Evolutionary conservation across 2,888 invertebrate genomes (phyloP).

Genomic region (Ptilodon capucinus): DNA sequence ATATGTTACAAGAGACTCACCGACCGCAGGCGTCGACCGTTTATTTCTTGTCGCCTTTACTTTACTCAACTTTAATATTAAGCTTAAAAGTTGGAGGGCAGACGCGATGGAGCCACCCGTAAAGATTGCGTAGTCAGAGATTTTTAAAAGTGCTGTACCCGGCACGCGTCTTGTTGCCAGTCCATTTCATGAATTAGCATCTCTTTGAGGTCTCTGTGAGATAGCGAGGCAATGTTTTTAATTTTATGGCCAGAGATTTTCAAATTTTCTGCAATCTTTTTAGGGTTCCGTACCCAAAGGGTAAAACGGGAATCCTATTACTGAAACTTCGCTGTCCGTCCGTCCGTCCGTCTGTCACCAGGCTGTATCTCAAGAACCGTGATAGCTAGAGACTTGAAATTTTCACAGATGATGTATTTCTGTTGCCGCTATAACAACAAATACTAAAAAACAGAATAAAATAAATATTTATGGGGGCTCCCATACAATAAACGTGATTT

Average conservation of each 20-base stretch:
- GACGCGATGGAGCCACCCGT: constrained; percentile 14
- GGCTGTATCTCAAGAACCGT: too few species aligned
- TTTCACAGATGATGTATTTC: too few species aligned
- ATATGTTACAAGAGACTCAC: constrained; percentile 29
- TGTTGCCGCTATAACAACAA: too few species aligned
- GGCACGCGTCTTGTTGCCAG: constrained; percentile 4
- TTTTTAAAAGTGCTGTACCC: constrained; percentile 13
- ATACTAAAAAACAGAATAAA: too few species aligned
- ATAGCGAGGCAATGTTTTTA: constrained; percentile 13
- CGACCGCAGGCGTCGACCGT: constrained; percentile 31
- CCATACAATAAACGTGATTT: too few species aligned
- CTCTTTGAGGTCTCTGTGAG: constrained; percentile 17
- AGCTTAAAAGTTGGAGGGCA: constrained; percentile 38
- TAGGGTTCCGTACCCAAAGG: too few species aligned
- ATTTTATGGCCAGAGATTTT: constrained; percentile 12
- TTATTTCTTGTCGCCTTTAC: constrained; percentile 36
- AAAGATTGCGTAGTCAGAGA: constrained; percentile 17
- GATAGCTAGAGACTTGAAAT: too few species aligned
- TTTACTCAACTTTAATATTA: constrained; percentile 47
- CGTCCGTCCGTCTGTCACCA: too few species aligned
- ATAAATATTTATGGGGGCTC: too few species aligned
- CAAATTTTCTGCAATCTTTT: constrained; percentile 7
- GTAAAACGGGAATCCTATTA: too few species aligned
- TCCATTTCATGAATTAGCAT: constrained; percentile 20
- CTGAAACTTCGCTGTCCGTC: too few species aligned